Percentiles rank a stretch among this genome's conserved stretches.
Evolutionary conservation across 64 coral and sea anemone species (phyloP).

Genomic region (Actinia tenebrosa): DNA sequence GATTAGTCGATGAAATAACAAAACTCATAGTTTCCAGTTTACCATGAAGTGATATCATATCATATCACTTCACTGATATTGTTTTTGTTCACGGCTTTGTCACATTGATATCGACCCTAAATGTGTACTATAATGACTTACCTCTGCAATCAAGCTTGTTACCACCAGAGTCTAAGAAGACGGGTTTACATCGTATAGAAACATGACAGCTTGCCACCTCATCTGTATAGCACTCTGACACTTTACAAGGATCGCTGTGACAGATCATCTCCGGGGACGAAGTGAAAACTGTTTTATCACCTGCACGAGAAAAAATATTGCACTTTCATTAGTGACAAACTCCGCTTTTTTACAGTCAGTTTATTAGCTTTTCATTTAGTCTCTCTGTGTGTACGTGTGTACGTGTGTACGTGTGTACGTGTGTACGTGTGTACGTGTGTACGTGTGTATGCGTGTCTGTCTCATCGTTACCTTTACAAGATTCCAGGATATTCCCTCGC

Average conservation of each 20-base stretch:
- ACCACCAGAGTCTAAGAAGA: slow-evolving; percentile 62
- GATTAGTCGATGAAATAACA: too few species aligned
- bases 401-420: too few species aligned
- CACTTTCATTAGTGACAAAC: background rate
- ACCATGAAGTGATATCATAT: too few species aligned
- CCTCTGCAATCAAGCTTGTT: slow-evolving; percentile 73
- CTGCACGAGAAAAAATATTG: background rate
- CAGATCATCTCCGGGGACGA: slow-evolving; percentile 60
- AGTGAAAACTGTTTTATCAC: slow-evolving; percentile 44
- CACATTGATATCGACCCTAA: background rate
- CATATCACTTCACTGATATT: too few species aligned
- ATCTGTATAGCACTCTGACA: slow-evolving; percentile 52
- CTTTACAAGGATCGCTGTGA: slow-evolving; percentile 59
- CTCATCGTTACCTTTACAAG: slow-evolving; percentile 53
- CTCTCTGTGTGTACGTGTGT: too few species aligned
- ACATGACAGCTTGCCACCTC: slow-evolving; percentile 47
- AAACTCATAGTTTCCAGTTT: too few species aligned
- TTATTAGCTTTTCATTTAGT: too few species aligned
- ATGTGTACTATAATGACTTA: background rate
- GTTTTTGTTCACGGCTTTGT: too few species aligned
- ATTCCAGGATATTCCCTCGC: slow-evolving; percentile 43
- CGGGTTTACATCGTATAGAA: slow-evolving; percentile 51
- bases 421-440: background rate
- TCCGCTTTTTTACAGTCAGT: too few species aligned
- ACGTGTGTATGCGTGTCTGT: background rate